A percentile compares a stretch with the other conserved stretches of the same genome.
Evolutionary conservation across 2,888 invertebrate species (phyloP).

Genomic region (Mythimna albipuncta): DNA sequence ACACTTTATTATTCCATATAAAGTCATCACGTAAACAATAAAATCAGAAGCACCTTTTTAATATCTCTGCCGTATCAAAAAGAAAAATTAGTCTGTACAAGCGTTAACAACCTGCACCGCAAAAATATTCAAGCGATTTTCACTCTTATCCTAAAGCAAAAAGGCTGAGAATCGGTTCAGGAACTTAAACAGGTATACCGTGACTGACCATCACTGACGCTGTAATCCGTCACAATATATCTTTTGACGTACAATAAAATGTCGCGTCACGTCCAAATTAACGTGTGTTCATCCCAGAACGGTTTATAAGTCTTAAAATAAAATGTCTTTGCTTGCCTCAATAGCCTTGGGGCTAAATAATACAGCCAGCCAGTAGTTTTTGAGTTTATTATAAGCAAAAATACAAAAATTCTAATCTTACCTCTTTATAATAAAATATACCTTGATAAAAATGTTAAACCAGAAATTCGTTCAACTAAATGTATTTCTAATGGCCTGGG

Average conservation of each 20-base stretch:
- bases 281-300: neutral
- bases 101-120: neutral
- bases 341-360: neutral
- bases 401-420: too few species aligned
- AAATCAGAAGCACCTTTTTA: too few species aligned
- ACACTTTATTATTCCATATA: too few species aligned
- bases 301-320: slow-evolving; percentile 28
- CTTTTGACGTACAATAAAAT: slow-evolving; percentile 24
- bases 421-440: too few species aligned
- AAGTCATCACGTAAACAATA: too few species aligned
- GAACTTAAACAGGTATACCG: neutral
- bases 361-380: too few species aligned
- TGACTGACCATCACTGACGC: slow-evolving; percentile 17
- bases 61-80: too few species aligned
- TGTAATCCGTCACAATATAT: slow-evolving; percentile 32
- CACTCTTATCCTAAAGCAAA: neutral
- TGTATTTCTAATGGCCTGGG: slow-evolving; percentile 29
- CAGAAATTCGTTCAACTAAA: slow-evolving; percentile 30
- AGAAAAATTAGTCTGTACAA: too few species aligned
- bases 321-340: neutral
- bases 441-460: neutral
- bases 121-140: neutral
- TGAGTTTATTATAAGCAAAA: too few species aligned
- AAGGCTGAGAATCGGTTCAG: neutral
- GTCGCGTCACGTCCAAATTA: slow-evolving; percentile 14